A percentile compares a stretch with the other conserved stretches of the same genome.
Conservation (phyloP, 2,113 vertebrate genomes). For the Cacatua alba region DNA sequence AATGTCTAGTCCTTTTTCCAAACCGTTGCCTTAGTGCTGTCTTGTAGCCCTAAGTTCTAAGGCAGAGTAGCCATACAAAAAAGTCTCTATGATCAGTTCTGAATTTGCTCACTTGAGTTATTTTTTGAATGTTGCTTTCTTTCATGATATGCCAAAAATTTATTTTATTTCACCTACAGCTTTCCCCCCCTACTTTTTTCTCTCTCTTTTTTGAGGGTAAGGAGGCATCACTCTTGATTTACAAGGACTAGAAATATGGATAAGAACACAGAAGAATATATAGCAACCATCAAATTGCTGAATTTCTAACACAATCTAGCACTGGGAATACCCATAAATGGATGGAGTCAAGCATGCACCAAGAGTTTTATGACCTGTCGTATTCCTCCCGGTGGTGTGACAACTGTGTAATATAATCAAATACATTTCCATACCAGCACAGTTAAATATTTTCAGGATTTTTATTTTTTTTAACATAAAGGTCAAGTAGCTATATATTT, state of each 20-base stretch:
- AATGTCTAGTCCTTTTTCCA: not conserved
- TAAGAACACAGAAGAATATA: not conserved
- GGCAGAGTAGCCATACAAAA: not conserved
- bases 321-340: not conserved
- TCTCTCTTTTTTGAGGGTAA: not conserved
- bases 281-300: not conserved
- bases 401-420: not conserved
- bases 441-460: not conserved
- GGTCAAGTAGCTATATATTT: too few relatives aligned
- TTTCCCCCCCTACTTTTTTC: not conserved
- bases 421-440: not conserved
- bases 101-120: not conserved
- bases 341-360: not conserved
- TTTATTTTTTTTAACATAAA: too few relatives aligned
- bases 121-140: not conserved
- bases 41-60: not conserved
- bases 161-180: not conserved
- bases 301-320: not conserved
- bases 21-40: not conserved
- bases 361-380: not conserved
- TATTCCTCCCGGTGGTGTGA: not conserved
- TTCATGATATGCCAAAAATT: not conserved
- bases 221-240: not conserved
- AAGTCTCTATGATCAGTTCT: not conserved
- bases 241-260: not conserved